Percentiles rank a stretch among this genome's conserved stretches.
Evolutionary conservation across 2,797 vertebrate genomes (phyloP).

Genomic region (Poecilia picta): DNA sequence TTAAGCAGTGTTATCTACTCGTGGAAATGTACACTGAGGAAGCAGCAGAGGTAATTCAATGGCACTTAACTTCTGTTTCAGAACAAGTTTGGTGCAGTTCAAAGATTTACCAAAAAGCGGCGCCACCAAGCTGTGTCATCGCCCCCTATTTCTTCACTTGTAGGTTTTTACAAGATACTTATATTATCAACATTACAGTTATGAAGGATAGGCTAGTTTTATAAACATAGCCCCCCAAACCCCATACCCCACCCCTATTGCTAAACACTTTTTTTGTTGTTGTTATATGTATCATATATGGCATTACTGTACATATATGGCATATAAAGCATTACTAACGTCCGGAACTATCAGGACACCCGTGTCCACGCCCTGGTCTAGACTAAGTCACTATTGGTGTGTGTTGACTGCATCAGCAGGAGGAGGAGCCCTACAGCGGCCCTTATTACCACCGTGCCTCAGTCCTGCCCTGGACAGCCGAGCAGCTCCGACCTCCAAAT

Average conservation of each 20-base stretch:
- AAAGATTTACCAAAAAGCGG: constrained; percentile 4
- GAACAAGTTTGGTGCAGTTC: not conserved
- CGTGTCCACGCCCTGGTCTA: not conserved
- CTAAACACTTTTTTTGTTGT: not conserved
- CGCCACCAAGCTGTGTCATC: not conserved
- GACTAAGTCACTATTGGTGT: not conserved
- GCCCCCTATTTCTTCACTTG: no score
- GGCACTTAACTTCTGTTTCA: not conserved
- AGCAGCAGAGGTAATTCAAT: no score
- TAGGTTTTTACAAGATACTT: not conserved
- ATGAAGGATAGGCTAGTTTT: not conserved
- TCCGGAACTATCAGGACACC: not conserved
- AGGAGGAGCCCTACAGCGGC: constrained; percentile 5
- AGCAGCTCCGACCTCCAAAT: not conserved
- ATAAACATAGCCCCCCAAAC: not conserved
- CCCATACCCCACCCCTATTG: not conserved
- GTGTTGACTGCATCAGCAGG: not conserved
- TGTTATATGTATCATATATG: not conserved
- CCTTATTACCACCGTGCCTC: constrained; percentile 47
- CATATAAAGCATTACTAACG: not conserved
- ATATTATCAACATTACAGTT: not conserved
- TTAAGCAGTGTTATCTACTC: not conserved
- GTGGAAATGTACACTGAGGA: not conserved
- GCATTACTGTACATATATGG: no score
- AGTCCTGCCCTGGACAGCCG: not conserved